A percentile compares a stretch with the other conserved stretches of the same genome.
phyloP scores from a whole-genome alignment of 2,888 invertebrate species.

The Drosophila meridionalis region DNA sequence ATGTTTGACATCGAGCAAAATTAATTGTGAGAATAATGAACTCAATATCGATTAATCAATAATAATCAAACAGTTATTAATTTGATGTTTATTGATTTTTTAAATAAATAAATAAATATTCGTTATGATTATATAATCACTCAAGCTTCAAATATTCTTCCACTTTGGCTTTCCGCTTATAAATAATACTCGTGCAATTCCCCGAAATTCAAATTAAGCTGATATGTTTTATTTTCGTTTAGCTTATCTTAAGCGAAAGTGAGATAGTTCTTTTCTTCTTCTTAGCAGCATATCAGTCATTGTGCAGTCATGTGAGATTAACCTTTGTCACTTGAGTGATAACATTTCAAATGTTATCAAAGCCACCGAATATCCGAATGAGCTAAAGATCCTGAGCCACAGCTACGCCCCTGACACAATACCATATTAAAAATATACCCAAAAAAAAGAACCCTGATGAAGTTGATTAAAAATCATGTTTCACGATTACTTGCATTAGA shows the following conservation, averaged over 20 bases:
- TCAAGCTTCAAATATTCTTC: neutral
- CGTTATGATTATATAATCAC: neutral
- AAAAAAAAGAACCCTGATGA: conserved; percentile 1
- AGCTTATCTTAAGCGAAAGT: conserved; percentile 15
- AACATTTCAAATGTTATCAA: neutral
- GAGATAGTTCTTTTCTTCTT: conserved; percentile 1
- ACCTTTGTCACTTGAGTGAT: conserved; percentile 1
- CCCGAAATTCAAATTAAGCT: conserved; percentile 11
- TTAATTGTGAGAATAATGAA: no score
- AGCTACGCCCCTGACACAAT: neutral
- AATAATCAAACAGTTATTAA: no score
- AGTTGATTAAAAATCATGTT: conserved; percentile 23
- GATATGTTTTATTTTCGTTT: conserved; percentile 1
- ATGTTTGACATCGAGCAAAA: neutral
- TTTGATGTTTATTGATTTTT: no score
- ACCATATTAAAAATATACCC: neutral
- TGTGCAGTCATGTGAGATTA: neutral
- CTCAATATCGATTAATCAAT: no score
- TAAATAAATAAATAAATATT: neutral
- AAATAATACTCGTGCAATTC: conserved; percentile 1
- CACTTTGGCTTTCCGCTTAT: neutral
- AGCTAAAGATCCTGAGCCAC: neutral
- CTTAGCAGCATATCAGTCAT: conserved; percentile 4
- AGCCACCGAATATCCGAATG: neutral
- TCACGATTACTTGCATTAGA: conserved; percentile 25